Conservation (phyloP, 2,888 invertebrate species). For the Acrobeloides nanus region DNA sequence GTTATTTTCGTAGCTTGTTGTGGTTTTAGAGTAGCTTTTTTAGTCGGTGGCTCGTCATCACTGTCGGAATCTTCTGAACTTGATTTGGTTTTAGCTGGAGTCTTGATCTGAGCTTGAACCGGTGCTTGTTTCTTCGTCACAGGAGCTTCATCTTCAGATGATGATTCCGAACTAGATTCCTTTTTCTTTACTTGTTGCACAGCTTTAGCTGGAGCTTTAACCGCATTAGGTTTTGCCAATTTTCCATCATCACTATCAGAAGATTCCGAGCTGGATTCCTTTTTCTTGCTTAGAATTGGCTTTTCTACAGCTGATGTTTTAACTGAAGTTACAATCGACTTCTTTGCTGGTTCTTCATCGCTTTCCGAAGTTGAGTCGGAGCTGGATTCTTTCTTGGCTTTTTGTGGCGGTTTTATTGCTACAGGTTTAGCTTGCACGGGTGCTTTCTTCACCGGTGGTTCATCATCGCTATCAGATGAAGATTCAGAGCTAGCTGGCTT, state of each 20-base stretch:
- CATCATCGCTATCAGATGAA: conserved; percentile 14
- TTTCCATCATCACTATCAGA: too few relatives aligned
- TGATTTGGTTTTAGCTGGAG: too few relatives aligned
- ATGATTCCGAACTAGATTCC: conserved; percentile 2
- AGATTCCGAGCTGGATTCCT: too few relatives aligned
- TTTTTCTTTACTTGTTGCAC: neutral
- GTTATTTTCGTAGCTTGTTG: too few relatives aligned
- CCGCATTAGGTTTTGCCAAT: neutral
- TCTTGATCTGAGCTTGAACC: neutral
- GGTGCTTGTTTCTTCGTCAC: conserved; percentile 20
- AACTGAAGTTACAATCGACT: too few relatives aligned
- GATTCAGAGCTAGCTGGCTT: conserved; percentile 1
- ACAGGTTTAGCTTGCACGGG: conserved; percentile 14
- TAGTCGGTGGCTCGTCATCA: too few relatives aligned
- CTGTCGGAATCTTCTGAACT: too few relatives aligned
- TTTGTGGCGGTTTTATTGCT: conserved; percentile 7
- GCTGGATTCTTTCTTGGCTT: neutral
- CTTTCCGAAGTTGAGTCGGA: neutral
- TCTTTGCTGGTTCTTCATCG: conserved; percentile 3
- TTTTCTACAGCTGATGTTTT: too few relatives aligned
- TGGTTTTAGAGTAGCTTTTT: neutral
- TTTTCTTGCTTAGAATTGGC: too few relatives aligned
- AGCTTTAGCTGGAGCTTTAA: conserved; percentile 6
- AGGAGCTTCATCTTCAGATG: conserved; percentile 23
- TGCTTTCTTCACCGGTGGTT: conserved; percentile 13